Percentiles rank a stretch among this genome's conserved stretches.
phyloP scores from a whole-genome alignment of 2,888 invertebrate genomes.

The Epinotia nisella region DNA sequence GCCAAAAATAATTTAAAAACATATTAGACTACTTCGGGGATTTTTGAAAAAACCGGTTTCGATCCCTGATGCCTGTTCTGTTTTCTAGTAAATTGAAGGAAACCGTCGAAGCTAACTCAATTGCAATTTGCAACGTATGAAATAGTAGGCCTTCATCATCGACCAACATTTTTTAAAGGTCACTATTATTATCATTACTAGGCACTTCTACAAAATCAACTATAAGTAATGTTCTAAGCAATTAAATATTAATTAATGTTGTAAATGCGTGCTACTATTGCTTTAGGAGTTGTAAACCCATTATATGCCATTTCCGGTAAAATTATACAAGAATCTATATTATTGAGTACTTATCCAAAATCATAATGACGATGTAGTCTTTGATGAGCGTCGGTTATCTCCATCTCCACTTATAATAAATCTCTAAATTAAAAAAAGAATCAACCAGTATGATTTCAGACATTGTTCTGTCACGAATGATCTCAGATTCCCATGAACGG shows the following conservation, averaged over 20 bases:
- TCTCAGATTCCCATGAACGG: too few relatives aligned
- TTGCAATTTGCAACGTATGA: constrained; percentile 15
- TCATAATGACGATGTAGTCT: too few relatives aligned
- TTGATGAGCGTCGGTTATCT: too few relatives aligned
- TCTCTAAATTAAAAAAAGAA: too few relatives aligned
- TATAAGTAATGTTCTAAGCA: constrained; percentile 26
- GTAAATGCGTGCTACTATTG: constrained; percentile 45
- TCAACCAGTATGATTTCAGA: too few relatives aligned
- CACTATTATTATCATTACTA: constrained; percentile 1
- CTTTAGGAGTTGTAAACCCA: constrained; percentile 17
- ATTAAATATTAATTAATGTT: constrained; percentile 49
- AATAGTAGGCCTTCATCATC: constrained; percentile 5
- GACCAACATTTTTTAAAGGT: constrained; percentile 14
- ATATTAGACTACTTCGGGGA: too few relatives aligned
- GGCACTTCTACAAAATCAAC: constrained; percentile 7
- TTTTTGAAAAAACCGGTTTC: too few relatives aligned
- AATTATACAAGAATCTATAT: constrained; percentile 28
- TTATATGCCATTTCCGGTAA: constrained; percentile 52
- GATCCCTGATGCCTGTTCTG: background rate
- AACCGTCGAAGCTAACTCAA: background rate
- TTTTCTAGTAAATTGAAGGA: constrained; percentile 12
- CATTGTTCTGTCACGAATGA: too few relatives aligned
- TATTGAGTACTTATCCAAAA: constrained; percentile 36
- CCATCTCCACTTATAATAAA: too few relatives aligned
- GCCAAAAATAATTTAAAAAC: too few relatives aligned